Evolutionary conservation across 2,113 vertebrate genomes (phyloP), one percentile per base, ranked within the genome.

Genomic region (Ploceus nigricollis): DNA sequence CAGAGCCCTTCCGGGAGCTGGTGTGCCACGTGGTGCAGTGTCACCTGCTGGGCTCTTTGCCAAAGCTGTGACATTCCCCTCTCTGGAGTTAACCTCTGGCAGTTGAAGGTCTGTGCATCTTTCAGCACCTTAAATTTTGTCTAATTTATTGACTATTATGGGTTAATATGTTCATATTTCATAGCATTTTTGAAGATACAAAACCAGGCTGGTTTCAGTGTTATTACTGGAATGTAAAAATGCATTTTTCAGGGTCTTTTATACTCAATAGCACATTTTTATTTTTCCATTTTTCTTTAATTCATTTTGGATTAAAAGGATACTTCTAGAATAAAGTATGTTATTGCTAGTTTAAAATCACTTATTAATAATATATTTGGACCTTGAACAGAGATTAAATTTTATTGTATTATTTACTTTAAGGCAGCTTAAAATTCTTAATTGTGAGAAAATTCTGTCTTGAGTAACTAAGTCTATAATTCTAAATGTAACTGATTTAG

Each of bases 391-490:
- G n/a, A 84, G 65, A 90, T 92, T 93, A 61, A 68, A 90, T 68
- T 89, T 87, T 61, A 53, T 63, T 63, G 22, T 73, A 57, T 87
- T 91, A 84, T 92, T 95, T 93, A 87, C 72, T 92, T 89, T 68
- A 53, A 92, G 82, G 51, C 44, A 68, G 61, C 70, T 90, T 89
- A 96, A 93, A 11, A 1, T 56, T 94, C 80, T 94, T 91, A 90
- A 92, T 48, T 63, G 60, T 76, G 90, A 89, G 51, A 80, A 90
- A 91, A 82, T 80, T 77, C 72, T 22, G 1, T 57, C 53, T 96
- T 69, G 54, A 28, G 73, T 94, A 94, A 92, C 64, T 68, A 89
- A 93, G 63, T 35, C 79, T 79, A 4, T 89, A 80, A 85, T 87
- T 92, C 91, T 85, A 90, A 94, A 80, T 80, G 39, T 89, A 94